Conservation (phyloP, 2,888 invertebrate species). For the Sinopyrophorus schimmeli region DNA sequence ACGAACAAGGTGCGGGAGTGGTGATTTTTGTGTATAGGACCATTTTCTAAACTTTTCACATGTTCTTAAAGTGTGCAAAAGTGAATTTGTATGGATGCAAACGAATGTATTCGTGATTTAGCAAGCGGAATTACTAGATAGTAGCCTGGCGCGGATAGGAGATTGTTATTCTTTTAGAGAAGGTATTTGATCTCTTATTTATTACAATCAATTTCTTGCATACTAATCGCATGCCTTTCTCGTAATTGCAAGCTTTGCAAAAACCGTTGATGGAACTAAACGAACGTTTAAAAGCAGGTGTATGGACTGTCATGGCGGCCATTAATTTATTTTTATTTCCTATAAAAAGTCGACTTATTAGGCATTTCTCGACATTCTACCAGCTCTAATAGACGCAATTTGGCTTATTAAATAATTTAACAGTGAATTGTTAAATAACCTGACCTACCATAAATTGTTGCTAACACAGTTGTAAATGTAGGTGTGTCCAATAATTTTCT, state of each 20-base stretch:
- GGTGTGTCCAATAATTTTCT: slow-evolving; percentile 49
- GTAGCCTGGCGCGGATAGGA: slow-evolving; percentile 44
- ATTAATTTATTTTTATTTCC: slow-evolving; percentile 47
- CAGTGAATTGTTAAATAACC: neutral
- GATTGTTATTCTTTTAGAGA: slow-evolving; percentile 43
- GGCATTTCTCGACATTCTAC: neutral
- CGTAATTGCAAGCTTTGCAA: too few relatives aligned
- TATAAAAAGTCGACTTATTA: slow-evolving; percentile 14
- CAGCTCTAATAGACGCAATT: neutral
- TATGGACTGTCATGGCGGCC: slow-evolving; percentile 52
- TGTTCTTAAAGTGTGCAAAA: slow-evolving; percentile 50
- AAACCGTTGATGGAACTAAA: slow-evolving; percentile 5
- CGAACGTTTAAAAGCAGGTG: slow-evolving; percentile 34
- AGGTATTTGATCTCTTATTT: slow-evolving; percentile 38
- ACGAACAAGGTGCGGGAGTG: slow-evolving; percentile 44
- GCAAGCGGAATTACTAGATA: slow-evolving; percentile 48
- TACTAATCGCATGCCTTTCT: too few relatives aligned
- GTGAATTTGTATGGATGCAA: slow-evolving; percentile 53
- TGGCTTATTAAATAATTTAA: neutral
- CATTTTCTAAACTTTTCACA: slow-evolving; percentile 46
- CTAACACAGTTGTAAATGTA: slow-evolving; percentile 41
- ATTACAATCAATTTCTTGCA: neutral
- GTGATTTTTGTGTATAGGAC: slow-evolving; percentile 44
- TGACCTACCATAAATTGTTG: slow-evolving; percentile 38
- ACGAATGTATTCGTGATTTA: slow-evolving; percentile 54